Conservation (phyloP, 1,140 invertebrate species). For the Cherax destructor region DNA sequence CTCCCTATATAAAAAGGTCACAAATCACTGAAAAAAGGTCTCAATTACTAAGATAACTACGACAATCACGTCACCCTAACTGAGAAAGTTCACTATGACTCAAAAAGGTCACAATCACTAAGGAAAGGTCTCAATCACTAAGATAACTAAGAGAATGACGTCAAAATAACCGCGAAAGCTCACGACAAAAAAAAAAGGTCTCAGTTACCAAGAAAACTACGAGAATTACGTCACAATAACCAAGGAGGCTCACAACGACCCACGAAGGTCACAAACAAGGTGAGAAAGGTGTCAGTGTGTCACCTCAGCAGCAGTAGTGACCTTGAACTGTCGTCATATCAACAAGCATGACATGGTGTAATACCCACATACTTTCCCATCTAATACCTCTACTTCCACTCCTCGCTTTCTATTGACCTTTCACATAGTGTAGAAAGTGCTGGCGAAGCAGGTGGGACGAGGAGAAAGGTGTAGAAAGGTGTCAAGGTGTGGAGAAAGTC, state of each 20-base stretch:
- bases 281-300: not conserved
- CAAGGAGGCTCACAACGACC: too few relatives aligned
- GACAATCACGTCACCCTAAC: too few relatives aligned
- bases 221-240: too few relatives aligned
- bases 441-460: not conserved
- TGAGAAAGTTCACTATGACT: too few relatives aligned
- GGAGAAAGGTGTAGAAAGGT: not conserved
- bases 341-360: conserved; percentile 15
- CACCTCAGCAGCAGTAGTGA: conserved; percentile 11
- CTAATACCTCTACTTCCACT: too few relatives aligned
- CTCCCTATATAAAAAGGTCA: too few relatives aligned
- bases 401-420: not conserved
- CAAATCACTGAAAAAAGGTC: too few relatives aligned
- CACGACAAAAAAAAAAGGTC: too few relatives aligned
- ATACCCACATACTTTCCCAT: not conserved
- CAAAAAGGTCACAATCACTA: too few relatives aligned
- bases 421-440: not conserved
- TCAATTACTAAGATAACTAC: too few relatives aligned
- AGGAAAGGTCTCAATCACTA: not conserved
- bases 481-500: not conserved
- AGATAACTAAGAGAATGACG: not conserved
- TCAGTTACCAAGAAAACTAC: too few relatives aligned
- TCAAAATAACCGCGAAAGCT: not conserved
- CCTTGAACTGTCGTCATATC: conserved; percentile 18
- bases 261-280: too few relatives aligned